Evolutionary conservation across 2,113 vertebrate species (phyloP), one percentile per base, ranked within the genome.

Genomic region (Callospermophilus lateralis): DNA sequence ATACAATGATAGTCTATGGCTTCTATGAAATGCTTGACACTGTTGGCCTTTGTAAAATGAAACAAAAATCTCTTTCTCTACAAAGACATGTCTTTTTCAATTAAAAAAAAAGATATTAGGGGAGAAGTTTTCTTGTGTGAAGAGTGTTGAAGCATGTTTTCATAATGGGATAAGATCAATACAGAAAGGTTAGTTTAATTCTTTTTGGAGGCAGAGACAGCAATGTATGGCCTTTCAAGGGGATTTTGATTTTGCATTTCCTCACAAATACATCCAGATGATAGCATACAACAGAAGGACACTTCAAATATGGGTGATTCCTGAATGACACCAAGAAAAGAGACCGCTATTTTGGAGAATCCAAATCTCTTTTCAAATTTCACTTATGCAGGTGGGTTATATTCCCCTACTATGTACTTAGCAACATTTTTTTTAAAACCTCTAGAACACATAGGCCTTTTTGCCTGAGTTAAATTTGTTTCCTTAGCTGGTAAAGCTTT

Each of bases 401-500:
- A 95, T 92, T 97, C 96, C 94, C 94, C 86, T 97, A 95, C 97
- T 98, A 68, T 97, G 98, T 96, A 96, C 95, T 98, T 96, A 97
- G 92, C 91, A 98, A 96, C 73, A 92, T 91, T 87, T 91, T 90
- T 91, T 68, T 6, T 65, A 96, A n/a, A 95, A n/a, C n/a, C 92
- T 97, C 90, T 97, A 92, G 98, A 98, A 98, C 97, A 98, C 98
- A 98, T 96, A 98, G 98, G 98, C 98, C 98, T 98, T 97, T 97
- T 98, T 98, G 98, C 97, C 97, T 98, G 91, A 97, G 97, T 97
- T 97, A 98, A 97, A 97, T 98, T 98, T 99, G 97, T 98, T 98
- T 98, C 98, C 96, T 98, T 97, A 97, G 96, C 98, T 97, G 97
- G 97, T 97, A 97, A 98, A 98, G 97, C 98, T 98, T 98, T 98